Evolutionary conservation across 2,797 vertebrate genomes (phyloP).

Genomic region (Fistularia tabacaria): DNA sequence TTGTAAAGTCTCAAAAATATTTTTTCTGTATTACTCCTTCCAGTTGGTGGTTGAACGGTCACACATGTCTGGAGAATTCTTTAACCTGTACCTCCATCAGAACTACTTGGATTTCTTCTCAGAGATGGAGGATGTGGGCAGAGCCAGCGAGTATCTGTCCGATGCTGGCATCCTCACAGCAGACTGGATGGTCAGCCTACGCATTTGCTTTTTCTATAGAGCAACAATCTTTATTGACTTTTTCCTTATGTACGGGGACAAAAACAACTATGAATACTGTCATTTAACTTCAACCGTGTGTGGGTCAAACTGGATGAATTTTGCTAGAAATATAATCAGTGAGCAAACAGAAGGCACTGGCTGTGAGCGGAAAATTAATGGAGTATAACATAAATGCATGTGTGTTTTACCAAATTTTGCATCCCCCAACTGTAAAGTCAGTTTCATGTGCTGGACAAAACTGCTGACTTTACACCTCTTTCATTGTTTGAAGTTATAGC

Average conservation of each 20-base stretch:
- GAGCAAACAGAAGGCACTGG: no score
- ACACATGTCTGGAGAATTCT: slow-evolving; percentile 86
- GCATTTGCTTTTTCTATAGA: neutral
- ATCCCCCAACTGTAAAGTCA: no score
- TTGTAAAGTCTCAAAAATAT: neutral
- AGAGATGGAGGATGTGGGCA: slow-evolving; percentile 83
- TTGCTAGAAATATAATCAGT: no score
- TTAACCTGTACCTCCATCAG: slow-evolving; percentile 95
- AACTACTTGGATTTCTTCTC: slow-evolving; percentile 93
- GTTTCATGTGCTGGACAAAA: no score
- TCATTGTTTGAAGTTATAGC: no score
- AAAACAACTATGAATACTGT: no score
- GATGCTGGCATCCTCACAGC: slow-evolving; percentile 84
- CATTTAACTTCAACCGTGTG: no score
- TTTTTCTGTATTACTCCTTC: neutral
- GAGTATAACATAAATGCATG: no score
- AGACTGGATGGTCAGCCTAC: slow-evolving; percentile 86
- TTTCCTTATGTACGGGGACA: neutral
- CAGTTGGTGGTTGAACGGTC: slow-evolving; percentile 89
- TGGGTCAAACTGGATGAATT: no score
- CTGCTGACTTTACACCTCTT: no score
- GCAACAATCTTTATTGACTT: neutral
- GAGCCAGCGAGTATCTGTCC: slow-evolving; percentile 90
- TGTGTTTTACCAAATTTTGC: no score
- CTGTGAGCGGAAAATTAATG: no score